phyloP scores from a whole-genome alignment of 2,888 invertebrate species.

The Platyscelio sp. region DNA sequence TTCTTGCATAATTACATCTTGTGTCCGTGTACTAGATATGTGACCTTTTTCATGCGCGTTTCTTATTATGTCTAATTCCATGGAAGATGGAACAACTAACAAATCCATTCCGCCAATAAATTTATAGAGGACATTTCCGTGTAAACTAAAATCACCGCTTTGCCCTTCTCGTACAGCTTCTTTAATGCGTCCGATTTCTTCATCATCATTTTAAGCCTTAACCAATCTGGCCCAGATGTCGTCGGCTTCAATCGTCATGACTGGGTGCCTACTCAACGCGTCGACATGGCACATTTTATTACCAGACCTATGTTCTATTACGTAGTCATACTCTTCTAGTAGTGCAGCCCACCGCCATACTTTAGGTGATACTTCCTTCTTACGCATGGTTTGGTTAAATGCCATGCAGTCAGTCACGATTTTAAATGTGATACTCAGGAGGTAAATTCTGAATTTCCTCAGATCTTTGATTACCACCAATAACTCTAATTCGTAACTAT shows the following conservation, averaged over 20 bases:
- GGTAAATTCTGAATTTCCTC: conserved; percentile 54
- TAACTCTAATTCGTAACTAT: conserved; percentile 63
- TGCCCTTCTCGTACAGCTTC: neutral
- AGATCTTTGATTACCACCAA: conserved; percentile 71
- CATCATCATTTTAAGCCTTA: conserved; percentile 26
- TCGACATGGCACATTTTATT: conserved; percentile 54
- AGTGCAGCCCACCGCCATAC: conserved; percentile 47
- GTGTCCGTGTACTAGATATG: conserved; percentile 1
- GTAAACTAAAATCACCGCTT: conserved; percentile 2
- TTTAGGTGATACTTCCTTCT: conserved; percentile 25
- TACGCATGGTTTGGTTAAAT: conserved; percentile 49
- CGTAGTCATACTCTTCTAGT: conserved; percentile 41
- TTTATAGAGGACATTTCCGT: conserved; percentile 11
- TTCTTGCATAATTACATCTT: conserved; percentile 23
- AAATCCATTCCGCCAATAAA: conserved; percentile 19
- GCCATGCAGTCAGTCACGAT: conserved; percentile 71
- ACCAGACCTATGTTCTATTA: conserved; percentile 33
- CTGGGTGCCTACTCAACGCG: conserved; percentile 24
- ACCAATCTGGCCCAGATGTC: conserved; percentile 1
- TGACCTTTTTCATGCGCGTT: conserved; percentile 49
- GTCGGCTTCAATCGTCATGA: conserved; percentile 13
- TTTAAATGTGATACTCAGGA: conserved; percentile 63
- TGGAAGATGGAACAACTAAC: conserved; percentile 1
- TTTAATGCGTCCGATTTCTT: conserved; percentile 4
- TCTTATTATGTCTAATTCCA: conserved; percentile 2